Evolutionary conservation across 2,797 vertebrate species (phyloP).

Genomic region (Hypotaenidia okinawae): DNA sequence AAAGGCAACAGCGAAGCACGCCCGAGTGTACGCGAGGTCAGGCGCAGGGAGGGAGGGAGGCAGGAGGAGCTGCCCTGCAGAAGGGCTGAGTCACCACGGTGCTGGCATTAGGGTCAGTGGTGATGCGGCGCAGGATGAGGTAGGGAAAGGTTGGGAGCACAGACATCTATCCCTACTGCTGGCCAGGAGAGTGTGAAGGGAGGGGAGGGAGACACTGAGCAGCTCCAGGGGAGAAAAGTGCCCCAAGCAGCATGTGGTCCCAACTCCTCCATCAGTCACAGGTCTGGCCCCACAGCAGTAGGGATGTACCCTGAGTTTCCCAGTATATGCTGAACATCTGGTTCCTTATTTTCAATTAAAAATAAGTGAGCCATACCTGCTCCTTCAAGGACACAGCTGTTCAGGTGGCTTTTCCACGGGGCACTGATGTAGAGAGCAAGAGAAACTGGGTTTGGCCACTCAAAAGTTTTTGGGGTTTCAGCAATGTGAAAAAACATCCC

Average conservation of each 20-base stretch:
- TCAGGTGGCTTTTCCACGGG: not conserved
- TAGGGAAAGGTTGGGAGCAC: not conserved
- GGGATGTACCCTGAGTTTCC: not conserved
- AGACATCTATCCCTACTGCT: not conserved
- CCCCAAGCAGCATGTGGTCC: accelerated
- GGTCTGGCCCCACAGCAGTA: not conserved
- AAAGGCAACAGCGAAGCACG: not conserved
- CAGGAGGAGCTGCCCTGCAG: not conserved
- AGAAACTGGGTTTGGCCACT: not conserved
- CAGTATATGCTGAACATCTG: not conserved
- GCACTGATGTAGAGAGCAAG: not conserved
- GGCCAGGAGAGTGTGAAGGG: accelerated
- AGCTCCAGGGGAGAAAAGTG: not conserved
- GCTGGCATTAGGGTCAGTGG: not conserved
- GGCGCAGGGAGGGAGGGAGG: not conserved
- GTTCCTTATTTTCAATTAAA: not conserved
- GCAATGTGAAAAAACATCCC: not conserved
- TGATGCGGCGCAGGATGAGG: not conserved
- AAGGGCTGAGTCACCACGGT: not conserved
- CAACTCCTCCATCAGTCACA: not conserved
- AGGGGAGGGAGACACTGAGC: not conserved
- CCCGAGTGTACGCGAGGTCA: not conserved
- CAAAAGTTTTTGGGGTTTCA: not conserved
- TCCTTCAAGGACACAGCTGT: not conserved
- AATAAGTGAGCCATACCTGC: not conserved